These are phyloP conservation scores for Cisticola juncidis DNA, from an alignment of 2,113 vertebrate species.

Conservation along the genomic window DNA sequence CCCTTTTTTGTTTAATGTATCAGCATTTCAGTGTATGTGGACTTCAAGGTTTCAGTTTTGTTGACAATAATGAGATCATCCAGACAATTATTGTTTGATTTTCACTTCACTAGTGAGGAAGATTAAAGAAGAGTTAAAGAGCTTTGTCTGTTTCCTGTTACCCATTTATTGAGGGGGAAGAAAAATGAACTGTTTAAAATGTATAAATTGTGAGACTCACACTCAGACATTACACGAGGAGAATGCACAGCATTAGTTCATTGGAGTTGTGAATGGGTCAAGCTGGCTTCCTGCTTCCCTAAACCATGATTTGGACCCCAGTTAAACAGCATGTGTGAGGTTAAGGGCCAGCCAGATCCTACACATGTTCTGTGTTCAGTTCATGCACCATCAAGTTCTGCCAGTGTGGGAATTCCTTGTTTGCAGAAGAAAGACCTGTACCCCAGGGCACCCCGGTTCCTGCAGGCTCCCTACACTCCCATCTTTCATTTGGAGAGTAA, in stretches of 20 bases:
- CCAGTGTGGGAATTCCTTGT: not conserved
- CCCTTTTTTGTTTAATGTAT: constrained; percentile 72
- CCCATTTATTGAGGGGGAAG: constrained; percentile 50
- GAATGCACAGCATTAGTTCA: not conserved
- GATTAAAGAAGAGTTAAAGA: constrained; percentile 80
- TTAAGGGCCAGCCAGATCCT: not conserved
- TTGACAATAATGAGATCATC: constrained; percentile 81
- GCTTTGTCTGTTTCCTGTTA: constrained; percentile 77
- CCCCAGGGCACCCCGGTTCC: not conserved
- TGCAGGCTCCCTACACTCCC: not conserved
- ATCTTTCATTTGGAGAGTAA: not conserved
- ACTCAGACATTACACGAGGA: not conserved
- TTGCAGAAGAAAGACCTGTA: not conserved
- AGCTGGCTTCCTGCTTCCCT: not conserved
- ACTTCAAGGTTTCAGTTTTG: constrained; percentile 76
- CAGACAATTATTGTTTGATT: constrained; percentile 78
- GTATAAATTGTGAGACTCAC: constrained; percentile 38
- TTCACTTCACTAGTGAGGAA: constrained; percentile 73
- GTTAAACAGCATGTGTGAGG: not conserved
- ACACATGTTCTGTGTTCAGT: fast-evolving
- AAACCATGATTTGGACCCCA: not conserved
- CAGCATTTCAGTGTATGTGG: constrained; percentile 63
- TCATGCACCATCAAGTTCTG: not conserved
- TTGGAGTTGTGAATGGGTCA: not conserved
- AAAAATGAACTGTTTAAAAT: constrained; percentile 43